phyloP scores from a whole-genome alignment of 2,113 vertebrate species.

The Plecotus auritus region DNA sequence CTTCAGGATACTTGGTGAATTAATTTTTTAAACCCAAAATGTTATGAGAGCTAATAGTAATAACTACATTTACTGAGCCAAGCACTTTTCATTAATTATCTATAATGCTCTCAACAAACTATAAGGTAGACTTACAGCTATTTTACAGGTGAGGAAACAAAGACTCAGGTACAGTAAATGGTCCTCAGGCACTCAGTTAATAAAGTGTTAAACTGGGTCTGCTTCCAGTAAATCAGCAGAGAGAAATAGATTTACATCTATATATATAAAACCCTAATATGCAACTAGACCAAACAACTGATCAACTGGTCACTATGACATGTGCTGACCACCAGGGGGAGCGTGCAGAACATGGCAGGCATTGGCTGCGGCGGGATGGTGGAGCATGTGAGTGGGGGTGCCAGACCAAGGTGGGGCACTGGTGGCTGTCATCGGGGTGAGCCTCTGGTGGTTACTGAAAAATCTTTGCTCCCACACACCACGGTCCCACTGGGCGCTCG shows the following conservation, averaged over 20 bases:
- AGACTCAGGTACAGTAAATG: not conserved
- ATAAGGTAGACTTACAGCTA: not conserved
- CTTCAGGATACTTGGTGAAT: not conserved
- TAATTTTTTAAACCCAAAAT: not conserved
- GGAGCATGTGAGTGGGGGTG: too few relatives aligned
- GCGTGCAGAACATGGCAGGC: too few relatives aligned
- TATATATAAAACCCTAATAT: too few relatives aligned
- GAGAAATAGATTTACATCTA: not conserved
- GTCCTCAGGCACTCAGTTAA: not conserved
- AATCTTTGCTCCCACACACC: too few relatives aligned
- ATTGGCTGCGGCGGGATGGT: too few relatives aligned
- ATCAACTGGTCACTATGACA: too few relatives aligned
- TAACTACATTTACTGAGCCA: not conserved
- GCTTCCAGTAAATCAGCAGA: not conserved
- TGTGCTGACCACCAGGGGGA: too few relatives aligned
- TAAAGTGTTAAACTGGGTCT: not conserved
- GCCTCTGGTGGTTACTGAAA: too few relatives aligned
- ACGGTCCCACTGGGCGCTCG: too few relatives aligned
- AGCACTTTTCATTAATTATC: not conserved
- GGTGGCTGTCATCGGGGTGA: too few relatives aligned
- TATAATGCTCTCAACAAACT: not conserved
- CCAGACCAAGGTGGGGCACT: too few relatives aligned
- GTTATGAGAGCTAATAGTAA: not conserved
- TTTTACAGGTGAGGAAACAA: not conserved
- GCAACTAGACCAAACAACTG: too few relatives aligned